Evolutionary conservation across 2,888 invertebrate genomes (phyloP).

Genomic region (Pyrochroa serraticornis): DNA sequence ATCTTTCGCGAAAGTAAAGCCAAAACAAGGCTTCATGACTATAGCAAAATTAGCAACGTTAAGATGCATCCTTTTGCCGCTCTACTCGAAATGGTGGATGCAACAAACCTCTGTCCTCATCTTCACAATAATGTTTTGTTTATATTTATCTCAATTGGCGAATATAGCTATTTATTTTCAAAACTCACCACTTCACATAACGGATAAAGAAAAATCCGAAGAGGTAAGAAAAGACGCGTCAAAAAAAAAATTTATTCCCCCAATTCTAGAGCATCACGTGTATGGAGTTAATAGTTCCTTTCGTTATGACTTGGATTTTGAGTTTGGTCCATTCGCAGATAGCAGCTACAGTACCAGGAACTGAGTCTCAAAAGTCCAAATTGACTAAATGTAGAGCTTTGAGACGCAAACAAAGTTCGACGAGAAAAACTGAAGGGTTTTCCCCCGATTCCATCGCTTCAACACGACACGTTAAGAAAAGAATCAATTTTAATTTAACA

Average conservation of each 20-base stretch:
- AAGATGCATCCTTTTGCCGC: constrained; percentile 82
- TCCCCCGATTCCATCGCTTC: constrained; percentile 38
- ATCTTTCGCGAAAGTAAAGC: constrained; percentile 94
- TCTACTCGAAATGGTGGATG: constrained; percentile 88
- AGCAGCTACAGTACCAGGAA: constrained; percentile 68
- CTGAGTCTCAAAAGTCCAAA: constrained; percentile 41
- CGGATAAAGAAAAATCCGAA: constrained; percentile 32
- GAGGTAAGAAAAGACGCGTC: constrained; percentile 40
- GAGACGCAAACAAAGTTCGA: constrained; percentile 27
- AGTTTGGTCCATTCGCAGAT: constrained; percentile 83
- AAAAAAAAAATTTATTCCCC: constrained; percentile 3
- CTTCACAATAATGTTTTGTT: constrained; percentile 73
- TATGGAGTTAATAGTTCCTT: constrained; percentile 75
- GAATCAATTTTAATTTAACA: constrained; percentile 19
- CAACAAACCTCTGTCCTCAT: constrained; percentile 83
- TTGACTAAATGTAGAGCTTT: constrained; percentile 39
- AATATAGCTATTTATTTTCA: constrained; percentile 61
- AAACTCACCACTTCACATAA: constrained; percentile 50
- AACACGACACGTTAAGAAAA: constrained; percentile 1
- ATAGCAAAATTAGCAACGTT: constrained; percentile 84
- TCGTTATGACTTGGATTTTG: constrained; percentile 73
- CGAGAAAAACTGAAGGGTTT: constrained; percentile 41
- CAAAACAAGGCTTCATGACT: constrained; percentile 87
- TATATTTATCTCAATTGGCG: constrained; percentile 77
- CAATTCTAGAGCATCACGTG: constrained; percentile 63